phyloP scores from a whole-genome alignment of 2,888 invertebrate genomes.

The Microchrysa polita region DNA sequence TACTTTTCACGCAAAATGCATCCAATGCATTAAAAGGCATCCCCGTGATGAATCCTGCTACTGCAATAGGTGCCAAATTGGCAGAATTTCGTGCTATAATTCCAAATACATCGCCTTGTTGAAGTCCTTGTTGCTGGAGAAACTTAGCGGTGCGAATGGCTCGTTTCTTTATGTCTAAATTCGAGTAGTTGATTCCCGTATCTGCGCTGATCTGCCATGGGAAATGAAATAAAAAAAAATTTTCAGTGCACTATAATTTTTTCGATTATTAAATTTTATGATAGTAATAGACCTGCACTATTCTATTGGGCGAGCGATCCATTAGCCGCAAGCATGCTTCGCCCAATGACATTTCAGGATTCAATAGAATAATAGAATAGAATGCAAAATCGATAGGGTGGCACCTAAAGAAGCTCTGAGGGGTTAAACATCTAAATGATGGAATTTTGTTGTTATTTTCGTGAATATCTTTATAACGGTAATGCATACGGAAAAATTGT shows the following conservation, averaged over 20 bases:
- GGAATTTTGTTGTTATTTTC: too few relatives aligned
- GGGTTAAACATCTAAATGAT: too few relatives aligned
- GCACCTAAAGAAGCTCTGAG: too few relatives aligned
- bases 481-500: too few relatives aligned
- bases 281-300: slow-evolving; percentile 38
- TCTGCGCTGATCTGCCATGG: slow-evolving; percentile 36
- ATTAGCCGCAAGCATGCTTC: slow-evolving; percentile 21
- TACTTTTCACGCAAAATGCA: slow-evolving; percentile 53
- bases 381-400: too few relatives aligned
- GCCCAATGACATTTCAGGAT: slow-evolving; percentile 33
- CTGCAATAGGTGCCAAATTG: slow-evolving; percentile 54
- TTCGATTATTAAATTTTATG: too few relatives aligned
- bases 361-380: too few relatives aligned
- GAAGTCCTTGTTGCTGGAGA: slow-evolving; percentile 51
- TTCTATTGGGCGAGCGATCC: slow-evolving; percentile 23
- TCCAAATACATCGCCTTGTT: slow-evolving; percentile 55
- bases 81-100: slow-evolving; percentile 55
- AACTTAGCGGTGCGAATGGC: slow-evolving; percentile 52
- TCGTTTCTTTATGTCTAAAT: slow-evolving; percentile 17
- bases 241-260: background rate
- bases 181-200: slow-evolving; percentile 27
- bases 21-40: slow-evolving; percentile 58
- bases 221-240: background rate
- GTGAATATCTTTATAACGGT: too few relatives aligned
- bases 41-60: slow-evolving; percentile 57